Evolutionary conservation across 1,140 invertebrate genomes (phyloP), one percentile per base, ranked within the genome.

Genomic region (Lordiphosa clarofinis): DNA sequence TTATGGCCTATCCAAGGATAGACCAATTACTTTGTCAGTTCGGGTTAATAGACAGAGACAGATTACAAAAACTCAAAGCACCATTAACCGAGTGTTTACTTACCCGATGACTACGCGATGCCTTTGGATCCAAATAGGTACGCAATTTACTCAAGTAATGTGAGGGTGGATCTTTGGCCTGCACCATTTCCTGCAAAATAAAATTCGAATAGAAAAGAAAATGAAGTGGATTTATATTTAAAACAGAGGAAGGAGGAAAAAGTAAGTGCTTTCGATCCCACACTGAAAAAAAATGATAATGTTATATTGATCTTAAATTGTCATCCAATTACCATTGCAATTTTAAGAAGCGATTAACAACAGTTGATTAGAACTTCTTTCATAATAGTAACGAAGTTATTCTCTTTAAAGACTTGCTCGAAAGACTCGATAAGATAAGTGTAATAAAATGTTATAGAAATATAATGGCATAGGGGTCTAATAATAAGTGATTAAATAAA

Each of bases 121-220:
- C 96, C 89, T 97, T 97, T 1, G 97, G 97, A 90, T 99, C 98
- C 81, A 99, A 91, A 90, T 99, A 99, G 0, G 97, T 98, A 64
- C 94, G 92, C 63, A 99, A 91, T 90, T 98, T 98, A 88, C 94
- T 94, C 69, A 99, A 92, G 91, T 99, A 99, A 90, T 96, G 96
- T 48, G 96, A 93, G 19, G 98, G 98, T 12, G 97, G 96, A 90
- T 99, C 96, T 90, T 98, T 98, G 7, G 97, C 98, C 88, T 97
- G 96, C 53, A 99, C 97, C 91, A 95, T 94, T 92, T 99, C 97
- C 95, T 96, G 89, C 38, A 93, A 15, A 15, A 15, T 1, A 15
- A 92, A n/a, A n/a, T n/a, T n/a, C 21, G 73, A 63, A 84, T 66
- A 60, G 56, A 66, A 50, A 53, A 36, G 38, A 3, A 43, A 31